A percentile compares a stretch with the other conserved stretches of the same genome.
phyloP scores from a whole-genome alignment of 2,888 invertebrate species.

The Rapana venosa region DNA sequence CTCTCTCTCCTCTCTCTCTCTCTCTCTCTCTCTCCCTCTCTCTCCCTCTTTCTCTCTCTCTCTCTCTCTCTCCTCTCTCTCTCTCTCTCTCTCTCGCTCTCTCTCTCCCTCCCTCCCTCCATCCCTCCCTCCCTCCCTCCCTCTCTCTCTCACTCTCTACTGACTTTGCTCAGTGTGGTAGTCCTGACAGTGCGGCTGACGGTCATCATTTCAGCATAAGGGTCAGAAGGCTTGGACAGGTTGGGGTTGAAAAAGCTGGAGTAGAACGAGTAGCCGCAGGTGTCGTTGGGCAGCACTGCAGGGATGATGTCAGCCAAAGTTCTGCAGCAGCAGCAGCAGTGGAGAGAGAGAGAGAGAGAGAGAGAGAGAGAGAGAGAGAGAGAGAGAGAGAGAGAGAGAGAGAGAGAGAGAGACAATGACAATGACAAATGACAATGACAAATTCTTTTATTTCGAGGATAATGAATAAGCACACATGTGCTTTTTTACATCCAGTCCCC shows the following conservation, averaged over 20 bases:
- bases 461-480: too few relatives aligned
- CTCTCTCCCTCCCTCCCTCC: too few relatives aligned
- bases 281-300: conserved; percentile 51
- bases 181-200: conserved; percentile 52
- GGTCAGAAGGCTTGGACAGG: conserved; percentile 47
- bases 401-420: too few relatives aligned
- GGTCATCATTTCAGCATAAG: conserved; percentile 48
- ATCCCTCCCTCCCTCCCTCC: too few relatives aligned
- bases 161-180: neutral
- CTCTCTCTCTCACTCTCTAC: neutral
- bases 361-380: too few relatives aligned
- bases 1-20: too few relatives aligned
- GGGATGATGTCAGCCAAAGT: conserved; percentile 56
- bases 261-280: conserved; percentile 69
- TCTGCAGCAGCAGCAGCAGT: neutral
- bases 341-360: neutral
- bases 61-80: neutral
- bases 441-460: too few relatives aligned
- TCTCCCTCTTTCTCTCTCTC: neutral
- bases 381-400: too few relatives aligned
- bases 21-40: too few relatives aligned
- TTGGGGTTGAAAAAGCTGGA: conserved; percentile 73
- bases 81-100: neutral
- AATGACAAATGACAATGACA: too few relatives aligned
- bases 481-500: too few relatives aligned